Evolutionary conservation across 2,888 invertebrate genomes (phyloP), one percentile per base, ranked within the genome.

Genomic region (Tachina fera): DNA sequence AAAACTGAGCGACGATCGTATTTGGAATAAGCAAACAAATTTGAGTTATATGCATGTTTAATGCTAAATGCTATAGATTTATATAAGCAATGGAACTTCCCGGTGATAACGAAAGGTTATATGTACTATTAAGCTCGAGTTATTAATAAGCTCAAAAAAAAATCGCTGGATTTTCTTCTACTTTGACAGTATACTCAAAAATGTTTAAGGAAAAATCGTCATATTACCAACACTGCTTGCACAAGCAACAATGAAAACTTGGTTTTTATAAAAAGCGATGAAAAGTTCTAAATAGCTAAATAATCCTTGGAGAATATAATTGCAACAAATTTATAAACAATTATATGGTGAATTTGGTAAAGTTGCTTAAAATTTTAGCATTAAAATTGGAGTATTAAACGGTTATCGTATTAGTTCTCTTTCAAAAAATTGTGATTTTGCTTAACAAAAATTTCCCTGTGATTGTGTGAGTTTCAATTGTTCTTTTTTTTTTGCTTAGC

Each of bases 181-280:
- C 8, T 43, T 6, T 31, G 31, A 31, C 1, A 3, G 43, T 41
- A 13, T 22, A 14, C 11, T 49, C 5, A 1, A 8, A n/a, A n/a
- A 31, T 68, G 16, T 19, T 22, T 11, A 9, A 16, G 31, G 0
- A 19, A 19, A 75, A 75, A 5, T 63, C 61, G 22, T 19, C n/a
- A n/a, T 9, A 49, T 22, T 63, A 8, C 6, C 22, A 75, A 9
- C 51, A 75, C 74, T 53, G 39, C 19, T 78, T 68, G 61, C 75
- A 58, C 74, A 77, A 82, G 83, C 83, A 87, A 84, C 86, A 87
- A 82, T 84, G 71, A 71, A 83, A 87, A 83, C 43, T 75, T 75
- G 65, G 70, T 79, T 84, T 84, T 84, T 22, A 61, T 6, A 83
- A 77, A 11, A 71, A 79, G 71, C 71, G 31, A 75, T 81, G 43